Base-by-base conservation (phyloP, 2,888 invertebrate species). In the Parapristionchus giblindavisi region DNA sequence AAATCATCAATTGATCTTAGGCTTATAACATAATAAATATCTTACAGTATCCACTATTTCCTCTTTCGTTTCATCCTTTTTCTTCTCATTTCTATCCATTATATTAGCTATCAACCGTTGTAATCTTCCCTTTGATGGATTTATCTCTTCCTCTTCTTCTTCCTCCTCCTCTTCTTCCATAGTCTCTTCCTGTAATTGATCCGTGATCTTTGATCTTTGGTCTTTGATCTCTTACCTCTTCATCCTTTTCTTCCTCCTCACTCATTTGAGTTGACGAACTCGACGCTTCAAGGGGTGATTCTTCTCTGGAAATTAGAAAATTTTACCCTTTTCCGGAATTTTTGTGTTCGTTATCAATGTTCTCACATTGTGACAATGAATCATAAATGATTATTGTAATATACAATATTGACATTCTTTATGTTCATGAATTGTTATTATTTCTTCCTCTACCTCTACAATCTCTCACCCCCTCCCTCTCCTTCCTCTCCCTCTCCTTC, bases 81-180 rank as follows among this genome's bases (percentile, higher is more conserved):
- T 8, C 8, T 21, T 24, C 14, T 24, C 24, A n/a, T 54, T 24
- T 70, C 56, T 71, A 17, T 76, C 76, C 52, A 70, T 70, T 65
- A 76, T 76, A 52, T 66, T 63, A n/a, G 29, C 65, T 17, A 76
- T 65, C 58, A 76, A 27, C 56, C 74, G 73, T 3, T 51, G 56
- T 27, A 76, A 43, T 27, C 76, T 54, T 1, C 65, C 54, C 8
- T 63, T 72, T 43, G n/a, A n/a, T n/a, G n/a, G n/a, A n/a, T n/a
- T n/a, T n/a, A n/a, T n/a, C n/a, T n/a, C n/a, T n/a, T n/a, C n/a
- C n/a, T 54, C 73, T 56, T 65, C 66, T n/a, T 73, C 73, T 43
- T 52, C 76, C 27, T 76, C 76, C 29, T 72, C 56, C 24, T 56
- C 48, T 48, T 48, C 48, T 48, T 48, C 48, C 48, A n/a, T n/a